Evolutionary conservation across 2,113 vertebrate species (phyloP).

Genomic region (Anarhynchus alexandrinus): DNA sequence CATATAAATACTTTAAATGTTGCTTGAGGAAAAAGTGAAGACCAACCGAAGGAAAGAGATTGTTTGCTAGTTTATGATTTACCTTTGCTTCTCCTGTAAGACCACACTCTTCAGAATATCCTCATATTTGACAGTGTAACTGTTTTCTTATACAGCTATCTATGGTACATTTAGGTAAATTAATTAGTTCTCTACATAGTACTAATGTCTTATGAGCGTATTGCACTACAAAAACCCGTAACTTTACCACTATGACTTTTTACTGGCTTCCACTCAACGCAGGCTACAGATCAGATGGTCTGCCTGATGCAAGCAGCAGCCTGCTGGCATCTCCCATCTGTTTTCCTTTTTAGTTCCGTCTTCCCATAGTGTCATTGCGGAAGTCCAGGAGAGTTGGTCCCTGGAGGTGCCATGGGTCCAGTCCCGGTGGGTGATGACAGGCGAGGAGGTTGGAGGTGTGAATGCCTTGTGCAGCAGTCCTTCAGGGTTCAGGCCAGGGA

Average conservation of each 20-base stretch:
- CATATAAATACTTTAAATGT: not conserved
- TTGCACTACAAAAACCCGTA: not conserved
- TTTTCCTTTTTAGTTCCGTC: not conserved
- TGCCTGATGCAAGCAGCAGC: not conserved
- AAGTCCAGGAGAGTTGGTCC: not conserved
- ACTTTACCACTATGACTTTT: not conserved
- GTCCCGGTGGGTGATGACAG: not conserved
- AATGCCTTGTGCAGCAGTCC: not conserved
- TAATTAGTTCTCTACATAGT: not conserved
- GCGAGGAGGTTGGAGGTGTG: fast-evolving
- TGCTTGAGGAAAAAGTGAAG: not conserved
- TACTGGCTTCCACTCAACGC: not conserved
- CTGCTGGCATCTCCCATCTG: not conserved
- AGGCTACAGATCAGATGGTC: not conserved
- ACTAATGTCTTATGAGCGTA: not conserved
- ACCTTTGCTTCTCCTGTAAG: not conserved
- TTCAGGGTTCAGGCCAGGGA: not conserved
- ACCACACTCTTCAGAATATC: not conserved
- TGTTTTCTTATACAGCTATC: not conserved
- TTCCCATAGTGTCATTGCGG: not conserved
- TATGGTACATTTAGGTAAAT: not conserved
- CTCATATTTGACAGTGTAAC: not conserved
- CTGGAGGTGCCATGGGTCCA: not conserved
- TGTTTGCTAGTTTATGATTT: not conserved
- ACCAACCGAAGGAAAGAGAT: not conserved